phyloP scores from a whole-genome alignment of 2,888 invertebrate species.

The Plebejus argus region DNA sequence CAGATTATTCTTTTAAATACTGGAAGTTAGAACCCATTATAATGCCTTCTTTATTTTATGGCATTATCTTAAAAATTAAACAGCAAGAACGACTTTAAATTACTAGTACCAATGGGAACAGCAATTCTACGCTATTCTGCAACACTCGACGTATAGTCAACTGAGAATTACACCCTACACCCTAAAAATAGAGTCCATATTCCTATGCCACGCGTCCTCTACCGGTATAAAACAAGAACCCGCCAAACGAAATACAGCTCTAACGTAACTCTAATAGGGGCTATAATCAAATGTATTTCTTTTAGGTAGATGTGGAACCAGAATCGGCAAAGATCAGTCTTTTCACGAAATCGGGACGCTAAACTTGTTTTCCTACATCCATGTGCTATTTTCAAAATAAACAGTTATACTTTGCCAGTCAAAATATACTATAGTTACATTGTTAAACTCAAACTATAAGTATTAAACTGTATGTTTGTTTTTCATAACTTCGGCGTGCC shows the following conservation, averaged over 20 bases:
- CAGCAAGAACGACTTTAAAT: conserved; percentile 12
- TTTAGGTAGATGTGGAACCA: conserved; percentile 31
- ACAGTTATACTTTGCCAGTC: not conserved
- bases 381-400: conserved; percentile 36
- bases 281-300: not conserved
- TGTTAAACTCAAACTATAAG: not conserved
- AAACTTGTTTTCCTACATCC: conserved; percentile 47
- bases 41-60: not conserved
- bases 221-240: conserved; percentile 12
- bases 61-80: not conserved
- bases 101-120: conserved; percentile 27
- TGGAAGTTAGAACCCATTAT: not conserved
- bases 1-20: not conserved
- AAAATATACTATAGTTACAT: not conserved
- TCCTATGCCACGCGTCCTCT: not conserved
- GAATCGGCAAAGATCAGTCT: conserved; percentile 50
- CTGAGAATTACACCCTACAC: not conserved
- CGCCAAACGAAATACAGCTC: conserved; percentile 15
- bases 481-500: not conserved
- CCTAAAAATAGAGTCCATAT: not conserved
- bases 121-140: conserved; percentile 28
- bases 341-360: conserved; percentile 51
- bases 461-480: not conserved
- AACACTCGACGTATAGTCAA: not conserved
- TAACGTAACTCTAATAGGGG: not conserved